Conservation (phyloP, 2,113 vertebrate genomes). For the Podocnemis expansa region DNA sequence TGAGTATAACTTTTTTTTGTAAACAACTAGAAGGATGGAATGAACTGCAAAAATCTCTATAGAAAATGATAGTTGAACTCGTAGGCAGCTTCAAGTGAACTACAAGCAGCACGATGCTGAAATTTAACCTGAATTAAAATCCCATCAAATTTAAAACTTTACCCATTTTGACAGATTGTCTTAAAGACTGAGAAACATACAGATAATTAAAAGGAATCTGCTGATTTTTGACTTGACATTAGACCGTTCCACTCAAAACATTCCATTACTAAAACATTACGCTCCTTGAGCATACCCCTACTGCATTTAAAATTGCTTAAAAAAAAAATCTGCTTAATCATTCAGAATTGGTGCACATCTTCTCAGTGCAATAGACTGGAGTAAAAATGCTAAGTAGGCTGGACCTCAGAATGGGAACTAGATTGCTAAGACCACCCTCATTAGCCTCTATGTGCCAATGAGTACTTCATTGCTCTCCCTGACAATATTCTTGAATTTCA, state of each 20-base stretch:
- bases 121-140: not conserved
- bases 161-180: not conserved
- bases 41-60: not conserved
- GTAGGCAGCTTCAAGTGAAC: not conserved
- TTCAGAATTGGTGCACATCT: slow-evolving; percentile 24
- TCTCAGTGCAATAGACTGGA: not conserved
- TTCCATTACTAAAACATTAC: not conserved
- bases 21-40: not conserved
- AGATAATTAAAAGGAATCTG: not conserved
- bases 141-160: not conserved
- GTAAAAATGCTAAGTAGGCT: fast-evolving
- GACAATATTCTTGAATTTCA: slow-evolving; percentile 17
- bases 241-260: not conserved
- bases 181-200: not conserved
- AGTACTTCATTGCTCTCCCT: not conserved
- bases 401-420: not conserved
- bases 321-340: not conserved
- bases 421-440: not conserved
- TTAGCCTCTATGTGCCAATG: not conserved
- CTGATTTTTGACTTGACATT: slow-evolving; percentile 2
- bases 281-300: slow-evolving; percentile 35
- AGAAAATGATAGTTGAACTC: not conserved
- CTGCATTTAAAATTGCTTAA: slow-evolving; percentile 26
- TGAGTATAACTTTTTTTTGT: not conserved
- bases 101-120: not conserved